Evolutionary conservation across 2,888 invertebrate species (phyloP).

Genomic region (Drosophila neotestacea): DNA sequence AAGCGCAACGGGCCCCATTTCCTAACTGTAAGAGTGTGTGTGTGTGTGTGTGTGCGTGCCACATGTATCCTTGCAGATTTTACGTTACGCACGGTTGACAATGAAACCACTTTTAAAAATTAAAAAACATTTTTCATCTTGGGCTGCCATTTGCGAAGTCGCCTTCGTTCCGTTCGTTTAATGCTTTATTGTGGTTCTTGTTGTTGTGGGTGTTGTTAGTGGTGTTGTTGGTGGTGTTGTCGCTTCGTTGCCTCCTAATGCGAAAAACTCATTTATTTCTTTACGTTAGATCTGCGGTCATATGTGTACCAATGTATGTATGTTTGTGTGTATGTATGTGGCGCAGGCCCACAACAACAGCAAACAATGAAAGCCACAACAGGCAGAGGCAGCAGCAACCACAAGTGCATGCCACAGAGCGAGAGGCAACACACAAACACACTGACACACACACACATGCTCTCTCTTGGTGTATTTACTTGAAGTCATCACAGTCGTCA

Average conservation of each 20-base stretch:
- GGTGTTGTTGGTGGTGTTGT: conserved; percentile 57
- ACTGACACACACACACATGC: conserved; percentile 6
- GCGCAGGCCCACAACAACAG: conserved; percentile 43
- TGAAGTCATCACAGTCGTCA: conserved; percentile 48
- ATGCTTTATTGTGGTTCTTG: conserved; percentile 52
- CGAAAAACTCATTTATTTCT: conserved; percentile 80
- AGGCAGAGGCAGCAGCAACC: conserved; percentile 24
- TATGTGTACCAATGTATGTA: conserved; percentile 34
- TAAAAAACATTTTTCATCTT: conserved; percentile 84
- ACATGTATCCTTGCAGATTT: conserved; percentile 70
- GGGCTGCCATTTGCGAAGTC: conserved; percentile 71
- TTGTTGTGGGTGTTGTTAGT: conserved; percentile 31
- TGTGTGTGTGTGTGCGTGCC: conserved; percentile 33
- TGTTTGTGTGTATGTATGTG: conserved; percentile 11
- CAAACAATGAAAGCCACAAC: conserved; percentile 53
- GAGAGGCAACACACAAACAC: conserved; percentile 1
- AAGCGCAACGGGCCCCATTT: conserved; percentile 73
- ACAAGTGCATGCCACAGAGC: conserved; percentile 27
- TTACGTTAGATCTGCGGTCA: conserved; percentile 78
- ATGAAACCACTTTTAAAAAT: conserved; percentile 84
- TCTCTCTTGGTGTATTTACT: conserved; percentile 54
- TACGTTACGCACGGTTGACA: conserved; percentile 83
- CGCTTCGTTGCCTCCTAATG: conserved; percentile 78
- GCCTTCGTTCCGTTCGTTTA: conserved; percentile 59
- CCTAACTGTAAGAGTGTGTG: conserved; percentile 39